Evolutionary conservation across 1,140 invertebrate genomes (phyloP).

Genomic region (Drosophila cardini): DNA sequence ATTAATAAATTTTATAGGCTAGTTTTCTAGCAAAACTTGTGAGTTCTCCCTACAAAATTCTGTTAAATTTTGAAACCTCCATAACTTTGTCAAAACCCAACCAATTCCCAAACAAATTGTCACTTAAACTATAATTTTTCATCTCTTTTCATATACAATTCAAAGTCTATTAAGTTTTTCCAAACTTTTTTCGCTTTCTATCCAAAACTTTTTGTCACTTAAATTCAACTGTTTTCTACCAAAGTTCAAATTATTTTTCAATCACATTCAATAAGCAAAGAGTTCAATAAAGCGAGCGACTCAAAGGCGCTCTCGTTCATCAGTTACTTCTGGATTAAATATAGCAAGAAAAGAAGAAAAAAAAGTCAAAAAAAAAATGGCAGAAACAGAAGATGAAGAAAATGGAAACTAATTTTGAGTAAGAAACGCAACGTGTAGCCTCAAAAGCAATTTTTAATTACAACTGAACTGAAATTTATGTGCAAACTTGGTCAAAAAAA

Average conservation of each 20-base stretch:
- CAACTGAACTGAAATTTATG: conserved; percentile 79
- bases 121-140: too few relatives aligned
- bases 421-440: conserved; percentile 53
- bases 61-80: neutral
- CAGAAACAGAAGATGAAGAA: conserved; percentile 2
- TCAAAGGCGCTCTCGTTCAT: conserved; percentile 27
- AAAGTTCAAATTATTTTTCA: neutral
- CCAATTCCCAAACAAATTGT: neutral
- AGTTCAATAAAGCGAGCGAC: conserved; percentile 4
- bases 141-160: too few relatives aligned
- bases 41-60: too few relatives aligned
- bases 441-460: conserved; percentile 82
- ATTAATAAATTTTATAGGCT: too few relatives aligned
- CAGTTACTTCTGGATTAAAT: conserved; percentile 36
- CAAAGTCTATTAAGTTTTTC: too few relatives aligned
- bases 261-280: conserved; percentile 23
- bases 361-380: conserved; percentile 5
- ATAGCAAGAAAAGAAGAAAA: neutral
- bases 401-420: conserved; percentile 72
- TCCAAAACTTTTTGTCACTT: too few relatives aligned
- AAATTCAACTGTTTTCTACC: neutral
- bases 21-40: too few relatives aligned
- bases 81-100: neutral
- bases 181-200: too few relatives aligned
- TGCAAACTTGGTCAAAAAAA: conserved; percentile 59